Evolutionary conservation across 2,797 vertebrate genomes (phyloP).

Genomic region (Apogon hyalosoma): DNA sequence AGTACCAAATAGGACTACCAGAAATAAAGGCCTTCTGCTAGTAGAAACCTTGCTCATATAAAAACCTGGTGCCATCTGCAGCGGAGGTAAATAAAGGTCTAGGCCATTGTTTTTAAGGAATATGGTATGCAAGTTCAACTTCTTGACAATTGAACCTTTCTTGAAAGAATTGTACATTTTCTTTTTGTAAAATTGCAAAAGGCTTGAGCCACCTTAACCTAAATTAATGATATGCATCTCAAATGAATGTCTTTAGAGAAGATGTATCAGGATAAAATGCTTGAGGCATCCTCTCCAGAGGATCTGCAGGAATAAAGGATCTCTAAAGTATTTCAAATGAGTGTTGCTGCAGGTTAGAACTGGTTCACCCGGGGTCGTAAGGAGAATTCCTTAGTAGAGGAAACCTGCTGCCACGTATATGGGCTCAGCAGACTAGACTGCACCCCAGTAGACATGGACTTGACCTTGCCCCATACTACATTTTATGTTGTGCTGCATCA

Average conservation of each 20-base stretch:
- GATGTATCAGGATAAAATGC: conserved; percentile 15
- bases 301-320: conserved; percentile 28
- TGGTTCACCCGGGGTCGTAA: conserved; percentile 72
- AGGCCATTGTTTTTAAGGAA: no score
- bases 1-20: no score
- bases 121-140: background rate
- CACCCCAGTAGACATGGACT: conserved; percentile 9
- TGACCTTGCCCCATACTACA: conserved; percentile 39
- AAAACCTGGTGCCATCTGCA: no score
- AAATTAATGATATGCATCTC: background rate
- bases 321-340: conserved; percentile 58
- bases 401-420: conserved; percentile 64
- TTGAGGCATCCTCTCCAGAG: conserved; percentile 17
- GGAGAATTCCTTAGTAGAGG: conserved; percentile 70
- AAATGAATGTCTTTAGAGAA: background rate
- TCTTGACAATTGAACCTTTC: background rate
- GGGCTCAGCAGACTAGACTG: conserved; percentile 17
- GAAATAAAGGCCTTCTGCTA: no score
- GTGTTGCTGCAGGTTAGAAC: conserved; percentile 79
- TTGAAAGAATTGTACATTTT: no score
- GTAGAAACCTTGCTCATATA: no score
- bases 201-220: no score
- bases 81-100: no score
- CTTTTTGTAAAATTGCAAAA: no score
- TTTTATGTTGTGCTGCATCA: background rate